Conservation (phyloP, 2,797 vertebrate species). For the Thalassophryne amazonica region DNA sequence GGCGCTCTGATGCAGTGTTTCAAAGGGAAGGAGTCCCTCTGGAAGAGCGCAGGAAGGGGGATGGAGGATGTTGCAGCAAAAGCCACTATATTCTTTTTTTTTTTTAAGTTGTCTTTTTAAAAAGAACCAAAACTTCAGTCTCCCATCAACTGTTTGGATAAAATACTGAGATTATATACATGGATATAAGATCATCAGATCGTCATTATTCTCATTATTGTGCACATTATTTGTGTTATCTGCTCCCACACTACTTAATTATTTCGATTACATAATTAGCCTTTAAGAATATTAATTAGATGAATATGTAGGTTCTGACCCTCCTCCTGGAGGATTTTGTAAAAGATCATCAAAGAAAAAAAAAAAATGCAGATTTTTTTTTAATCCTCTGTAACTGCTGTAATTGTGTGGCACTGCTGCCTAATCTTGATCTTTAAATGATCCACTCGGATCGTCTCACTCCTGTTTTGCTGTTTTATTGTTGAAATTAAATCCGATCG, state of each 20-base stretch:
- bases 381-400: slow-evolving; percentile 62
- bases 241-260: slow-evolving; percentile 23
- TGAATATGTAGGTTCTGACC: slow-evolving; percentile 22
- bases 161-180: no score
- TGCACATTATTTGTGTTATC: no score
- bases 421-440: slow-evolving; percentile 67
- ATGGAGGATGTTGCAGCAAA: slow-evolving; percentile 40
- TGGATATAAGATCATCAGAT: slow-evolving; percentile 5
- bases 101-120: slow-evolving; percentile 11
- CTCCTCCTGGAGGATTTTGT: slow-evolving; percentile 43
- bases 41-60: slow-evolving; percentile 12
- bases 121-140: no score
- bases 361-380: slow-evolving; percentile 42
- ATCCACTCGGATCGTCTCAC: slow-evolving; percentile 53
- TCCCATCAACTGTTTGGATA: no score
- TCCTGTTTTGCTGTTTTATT: no score
- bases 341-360: slow-evolving; percentile 65
- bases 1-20: slow-evolving; percentile 82
- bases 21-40: slow-evolving; percentile 31
- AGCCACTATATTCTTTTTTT: background rate
- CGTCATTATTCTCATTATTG: slow-evolving; percentile 10
- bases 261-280: slow-evolving; percentile 60
- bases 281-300: slow-evolving; percentile 62
- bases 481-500: no score
- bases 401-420: slow-evolving; percentile 57